These are phyloP conservation scores for Leucania comma DNA, from an alignment of 2,888 invertebrate species.

Conservation along the genomic window DNA sequence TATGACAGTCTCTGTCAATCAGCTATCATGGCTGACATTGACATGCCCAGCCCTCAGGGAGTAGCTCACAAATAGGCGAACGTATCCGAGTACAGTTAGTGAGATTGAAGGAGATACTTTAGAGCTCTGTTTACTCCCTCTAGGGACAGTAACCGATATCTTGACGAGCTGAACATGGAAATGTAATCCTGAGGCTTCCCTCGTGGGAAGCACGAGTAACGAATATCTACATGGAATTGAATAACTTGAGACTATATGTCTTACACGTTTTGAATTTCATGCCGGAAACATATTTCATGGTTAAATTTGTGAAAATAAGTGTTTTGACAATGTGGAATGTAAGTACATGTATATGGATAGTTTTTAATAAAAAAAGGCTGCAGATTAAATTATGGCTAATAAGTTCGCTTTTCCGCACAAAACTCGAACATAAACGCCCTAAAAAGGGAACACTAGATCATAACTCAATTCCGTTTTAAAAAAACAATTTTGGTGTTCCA, in stretches of 20 bases:
- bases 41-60: constrained; percentile 24
- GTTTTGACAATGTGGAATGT: not conserved
- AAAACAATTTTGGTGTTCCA: constrained; percentile 48
- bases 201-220: constrained; percentile 23
- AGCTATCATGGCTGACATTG: constrained; percentile 30
- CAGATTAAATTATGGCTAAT: not conserved
- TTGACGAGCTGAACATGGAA: constrained; percentile 51
- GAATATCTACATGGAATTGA: not conserved
- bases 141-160: constrained; percentile 49
- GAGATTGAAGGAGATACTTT: constrained; percentile 24
- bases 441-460: constrained; percentile 31
- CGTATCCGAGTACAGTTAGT: constrained; percentile 1
- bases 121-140: constrained; percentile 49
- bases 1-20: constrained; percentile 32
- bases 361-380: not conserved
- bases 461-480: constrained; percentile 49
- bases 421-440: constrained; percentile 7
- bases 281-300: not conserved
- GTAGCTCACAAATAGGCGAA: constrained; percentile 3
- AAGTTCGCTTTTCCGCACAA: not conserved
- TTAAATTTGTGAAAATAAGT: not conserved
- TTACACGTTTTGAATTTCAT: not conserved
- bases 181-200: constrained; percentile 35
- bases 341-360: too few species aligned
- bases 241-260: constrained; percentile 1